These are phyloP conservation scores for Tethya wilhelma DNA, from an alignment of 37 sponge, comb jelly and placozoan species.

Conservation along the genomic window DNA sequence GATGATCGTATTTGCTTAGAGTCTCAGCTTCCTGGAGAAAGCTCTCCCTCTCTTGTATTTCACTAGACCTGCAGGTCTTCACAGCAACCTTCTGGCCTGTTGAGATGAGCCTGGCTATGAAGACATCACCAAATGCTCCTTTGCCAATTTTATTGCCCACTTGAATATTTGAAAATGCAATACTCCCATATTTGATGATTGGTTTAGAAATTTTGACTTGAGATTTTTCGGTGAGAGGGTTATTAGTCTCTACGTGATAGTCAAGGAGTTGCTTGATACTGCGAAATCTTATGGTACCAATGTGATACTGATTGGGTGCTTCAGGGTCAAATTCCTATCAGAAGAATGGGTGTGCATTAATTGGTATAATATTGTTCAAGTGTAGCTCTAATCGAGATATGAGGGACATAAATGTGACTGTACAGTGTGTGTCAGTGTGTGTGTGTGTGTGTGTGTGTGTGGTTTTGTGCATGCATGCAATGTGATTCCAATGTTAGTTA, in stretches of 20 bases:
- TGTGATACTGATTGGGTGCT: conserved; percentile 45
- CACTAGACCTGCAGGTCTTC: conserved; percentile 84
- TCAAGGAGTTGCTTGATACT: conserved; percentile 63
- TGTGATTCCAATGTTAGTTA: too few relatives aligned
- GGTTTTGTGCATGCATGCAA: too few relatives aligned
- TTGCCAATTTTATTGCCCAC: conserved; percentile 63
- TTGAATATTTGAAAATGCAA: conserved; percentile 26
- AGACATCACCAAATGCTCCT: conserved; percentile 95
- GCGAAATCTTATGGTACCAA: conserved; percentile 63
- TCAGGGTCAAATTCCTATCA: conserved; percentile 38
- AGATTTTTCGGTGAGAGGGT: conserved; percentile 55
- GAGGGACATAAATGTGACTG: too few relatives aligned
- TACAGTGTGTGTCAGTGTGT: too few relatives aligned
- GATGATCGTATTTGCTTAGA: conserved; percentile 91
- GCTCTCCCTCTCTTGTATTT: conserved; percentile 72
- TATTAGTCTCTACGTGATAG: conserved; percentile 41
- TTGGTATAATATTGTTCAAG: too few relatives aligned
- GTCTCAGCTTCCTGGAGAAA: conserved; percentile 93
- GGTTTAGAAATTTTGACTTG: conserved; percentile 49
- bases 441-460: too few relatives aligned
- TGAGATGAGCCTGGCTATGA: conserved; percentile 53
- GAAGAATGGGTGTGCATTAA: too few relatives aligned
- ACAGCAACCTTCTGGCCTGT: conserved; percentile 75
- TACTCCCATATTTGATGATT: conserved; percentile 36
- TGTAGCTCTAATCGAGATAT: too few relatives aligned